Evolutionary conservation across 2,888 invertebrate genomes (phyloP), one percentile per base, ranked within the genome.

Genomic region (Euzophera pinguis): DNA sequence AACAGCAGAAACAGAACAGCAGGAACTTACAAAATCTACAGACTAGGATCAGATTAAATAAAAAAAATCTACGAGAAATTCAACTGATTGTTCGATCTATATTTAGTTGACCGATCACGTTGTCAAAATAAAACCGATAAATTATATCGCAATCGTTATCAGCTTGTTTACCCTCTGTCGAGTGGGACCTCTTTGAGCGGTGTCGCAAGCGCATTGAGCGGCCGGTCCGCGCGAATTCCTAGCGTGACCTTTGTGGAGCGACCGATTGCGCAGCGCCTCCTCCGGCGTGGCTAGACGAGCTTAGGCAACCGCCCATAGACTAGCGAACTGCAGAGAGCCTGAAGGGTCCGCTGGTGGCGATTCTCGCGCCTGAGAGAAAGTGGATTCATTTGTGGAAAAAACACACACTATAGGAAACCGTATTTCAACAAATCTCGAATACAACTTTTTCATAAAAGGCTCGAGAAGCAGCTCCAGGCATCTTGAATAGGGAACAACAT

Each of bases 161-260:
- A 56, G 53, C 43, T 35, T 41, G 39, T 52, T 45, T 48, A 50
- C 48, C 52, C 53, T 53, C 48, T 22, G 22, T 22, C 41, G 63
- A 65, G 67, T 70, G 74, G 78, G 71, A 81, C 74, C 79, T 82
- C 82, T 77, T 73, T 73, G 73, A 62, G 72, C 53, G 63, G 82
- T 87, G 86, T 85, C 74, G 88, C 80, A 87, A 87, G 76, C 74
- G 88, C 80, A 59, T 65, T 9, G 43, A 43, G 43, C 27, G 45
- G 75, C 84, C 76, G 88, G 88, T 87, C 88, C 74, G 88, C 86
- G 88, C 87, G 75, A 88, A 89, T 89, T 87, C 89, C 88, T 88
- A 81, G 84, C 82, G 74, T 88, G 88, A 89, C 89, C 89, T 89
- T 88, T 89, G 88, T 80, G 83, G 84, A 87, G 85, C 80, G 87